phyloP scores from a whole-genome alignment of 2,888 invertebrate species.

The Lasius platythorax region DNA sequence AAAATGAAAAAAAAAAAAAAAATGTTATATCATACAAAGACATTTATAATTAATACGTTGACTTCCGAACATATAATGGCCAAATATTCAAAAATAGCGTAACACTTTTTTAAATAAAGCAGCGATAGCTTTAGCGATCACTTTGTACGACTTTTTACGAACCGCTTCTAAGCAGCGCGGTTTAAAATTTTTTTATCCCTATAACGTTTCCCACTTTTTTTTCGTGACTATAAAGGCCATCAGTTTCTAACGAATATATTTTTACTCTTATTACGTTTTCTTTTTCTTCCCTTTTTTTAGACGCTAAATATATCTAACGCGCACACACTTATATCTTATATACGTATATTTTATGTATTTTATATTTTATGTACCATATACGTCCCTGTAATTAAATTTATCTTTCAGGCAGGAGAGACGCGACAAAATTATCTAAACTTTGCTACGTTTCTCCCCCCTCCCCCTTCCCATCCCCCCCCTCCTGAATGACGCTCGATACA shows the following conservation, averaged over 20 bases:
- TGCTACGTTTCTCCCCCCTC: background rate
- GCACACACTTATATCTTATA: background rate
- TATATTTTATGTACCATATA: background rate
- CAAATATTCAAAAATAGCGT: background rate
- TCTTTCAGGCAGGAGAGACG: background rate
- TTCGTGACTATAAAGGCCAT: background rate
- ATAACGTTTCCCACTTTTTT: background rate
- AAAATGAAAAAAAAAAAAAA: background rate
- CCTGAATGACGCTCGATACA: background rate
- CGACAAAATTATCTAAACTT: background rate
- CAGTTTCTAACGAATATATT: constrained; percentile 9
- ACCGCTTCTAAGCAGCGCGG: background rate
- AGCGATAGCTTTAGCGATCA: background rate
- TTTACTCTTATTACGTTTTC: background rate
- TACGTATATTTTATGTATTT: background rate
- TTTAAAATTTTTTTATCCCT: background rate
- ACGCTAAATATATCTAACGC: background rate
- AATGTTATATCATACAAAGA: background rate
- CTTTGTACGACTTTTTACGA: background rate
- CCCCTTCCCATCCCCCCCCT: too few species aligned
- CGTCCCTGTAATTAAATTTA: background rate
- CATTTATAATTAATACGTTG: background rate
- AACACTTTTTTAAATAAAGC: background rate
- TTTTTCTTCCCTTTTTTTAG: background rate
- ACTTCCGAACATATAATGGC: background rate